Percentiles rank a stretch among this genome's conserved stretches.
Conservation (phyloP, 1,140 invertebrate species). For the Procambarus virginalis region DNA sequence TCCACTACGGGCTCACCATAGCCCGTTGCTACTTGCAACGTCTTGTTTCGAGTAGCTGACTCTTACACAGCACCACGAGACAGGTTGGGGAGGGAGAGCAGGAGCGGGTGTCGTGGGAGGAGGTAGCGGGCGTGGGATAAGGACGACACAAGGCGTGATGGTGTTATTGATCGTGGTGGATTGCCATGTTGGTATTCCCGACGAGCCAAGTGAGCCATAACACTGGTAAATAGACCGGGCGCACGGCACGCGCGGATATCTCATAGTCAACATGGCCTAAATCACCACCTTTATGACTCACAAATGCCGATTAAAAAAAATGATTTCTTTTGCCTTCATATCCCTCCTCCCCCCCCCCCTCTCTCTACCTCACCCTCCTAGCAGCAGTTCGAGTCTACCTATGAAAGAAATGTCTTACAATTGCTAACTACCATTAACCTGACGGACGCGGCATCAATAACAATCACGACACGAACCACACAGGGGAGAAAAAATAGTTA, state of each 20-base stretch:
- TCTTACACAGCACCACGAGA: no score
- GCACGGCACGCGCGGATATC: slow-evolving; percentile 13
- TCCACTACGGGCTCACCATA: no score
- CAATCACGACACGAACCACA: background rate
- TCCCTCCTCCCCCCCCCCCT: background rate
- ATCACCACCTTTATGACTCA: slow-evolving; percentile 7
- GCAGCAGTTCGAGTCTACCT: background rate
- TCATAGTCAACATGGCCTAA: slow-evolving; percentile 16
- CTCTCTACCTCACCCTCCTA: background rate
- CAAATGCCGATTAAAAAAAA: slow-evolving; percentile 24
- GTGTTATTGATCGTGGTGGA: slow-evolving; percentile 25
- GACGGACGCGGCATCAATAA: background rate
- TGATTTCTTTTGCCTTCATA: background rate
- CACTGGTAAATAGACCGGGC: slow-evolving; percentile 9
- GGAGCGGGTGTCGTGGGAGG: no score
- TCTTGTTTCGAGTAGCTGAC: no score
- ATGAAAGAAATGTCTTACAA: background rate
- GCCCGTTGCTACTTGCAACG: no score
- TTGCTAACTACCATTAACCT: background rate
- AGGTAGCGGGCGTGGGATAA: background rate
- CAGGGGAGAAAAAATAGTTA: background rate
- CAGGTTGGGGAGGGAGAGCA: no score
- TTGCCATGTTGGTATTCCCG: slow-evolving; percentile 52
- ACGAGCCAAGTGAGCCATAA: slow-evolving; percentile 56
- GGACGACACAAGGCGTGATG: background rate